Base-by-base conservation (phyloP, 1,140 invertebrate species). In the Catajapyx aquilonaris region DNA sequence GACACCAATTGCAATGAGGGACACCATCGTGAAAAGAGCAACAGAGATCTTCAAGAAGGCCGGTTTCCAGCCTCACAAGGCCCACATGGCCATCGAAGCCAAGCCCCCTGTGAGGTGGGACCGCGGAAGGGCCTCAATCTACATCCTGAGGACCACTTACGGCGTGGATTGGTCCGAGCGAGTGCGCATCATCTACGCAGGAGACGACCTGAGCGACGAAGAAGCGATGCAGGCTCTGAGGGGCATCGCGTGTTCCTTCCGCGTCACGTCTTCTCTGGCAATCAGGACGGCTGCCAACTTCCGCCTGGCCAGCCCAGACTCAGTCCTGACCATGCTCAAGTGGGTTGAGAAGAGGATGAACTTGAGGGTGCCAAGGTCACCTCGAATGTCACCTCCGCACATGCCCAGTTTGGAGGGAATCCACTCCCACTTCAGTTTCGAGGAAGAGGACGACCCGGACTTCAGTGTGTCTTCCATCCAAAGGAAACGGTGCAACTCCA, bases 131-230 rank as follows among this genome's bases (percentile, higher is more conserved):
- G 59, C 56, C 36, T 51, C 55, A 4, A 50, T 58, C 28, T 54
- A 59, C 42, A 56, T 59, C 39, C 43, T 60, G 5, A 45, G 53
- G 30, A 52, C 51, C 2, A 48, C 52, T 1, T 56, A 54, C 40
- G 59, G 59, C 3, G 50, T 54, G 1, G 55, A 59, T 32, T 61
- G 58, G 58, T 50, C 52, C 30, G 53, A 58, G 37, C 45, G 44
- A 13, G 45, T 47, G 5, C 38, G 53, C 16, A 51, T 59, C 18
- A 51, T 61, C 35, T 59, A 56, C 37, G 54, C 54, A 17, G 59
- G 59, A 2, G 56, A 59, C 41, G 55, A 59, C 42, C 48, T 46
- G 2, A 56, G 53, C 31, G 56, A 59, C 38, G 57, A 59, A 35
- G 54, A 54, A 37, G 57, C 56, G 1, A 57, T 61, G 48, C 34